These are phyloP conservation scores for Zosterops pallidus DNA, from an alignment of 2,113 vertebrate genomes.

Conservation along the genomic window DNA sequence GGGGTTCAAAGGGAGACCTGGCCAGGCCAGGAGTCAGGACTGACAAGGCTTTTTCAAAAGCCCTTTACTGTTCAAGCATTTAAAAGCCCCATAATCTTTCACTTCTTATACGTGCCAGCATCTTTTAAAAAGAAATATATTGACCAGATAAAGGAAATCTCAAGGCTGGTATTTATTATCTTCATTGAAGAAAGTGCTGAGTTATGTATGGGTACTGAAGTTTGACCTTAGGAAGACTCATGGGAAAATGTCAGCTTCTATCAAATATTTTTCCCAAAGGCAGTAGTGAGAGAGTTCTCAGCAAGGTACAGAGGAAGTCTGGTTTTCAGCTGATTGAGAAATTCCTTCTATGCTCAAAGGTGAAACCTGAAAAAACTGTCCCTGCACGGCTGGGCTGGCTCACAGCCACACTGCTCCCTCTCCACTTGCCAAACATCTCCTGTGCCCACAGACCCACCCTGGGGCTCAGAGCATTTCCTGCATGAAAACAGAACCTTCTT, in stretches of 20 bases:
- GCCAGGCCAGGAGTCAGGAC: not conserved
- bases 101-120: not conserved
- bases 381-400: rapidly evolving
- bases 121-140: not conserved
- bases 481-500: not conserved
- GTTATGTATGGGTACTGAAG: not conserved
- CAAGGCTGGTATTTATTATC: not conserved
- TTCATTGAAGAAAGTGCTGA: not conserved
- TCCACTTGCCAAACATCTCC: rapidly evolving
- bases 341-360: not conserved
- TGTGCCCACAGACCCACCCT: not conserved
- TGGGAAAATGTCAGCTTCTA: not conserved
- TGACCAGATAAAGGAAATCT: not conserved
- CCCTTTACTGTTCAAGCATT: not conserved
- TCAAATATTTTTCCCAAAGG: not conserved
- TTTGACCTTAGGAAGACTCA: not conserved
- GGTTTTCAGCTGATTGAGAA: not conserved
- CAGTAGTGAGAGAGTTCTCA: not conserved
- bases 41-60: not conserved
- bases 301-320: not conserved
- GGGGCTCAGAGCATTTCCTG: not conserved
- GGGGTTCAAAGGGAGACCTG: not conserved
- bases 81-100: not conserved
- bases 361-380: not conserved
- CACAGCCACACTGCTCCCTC: rapidly evolving